Evolutionary conservation across 2,888 invertebrate species (phyloP).

Genomic region (Trachelus tabidus): DNA sequence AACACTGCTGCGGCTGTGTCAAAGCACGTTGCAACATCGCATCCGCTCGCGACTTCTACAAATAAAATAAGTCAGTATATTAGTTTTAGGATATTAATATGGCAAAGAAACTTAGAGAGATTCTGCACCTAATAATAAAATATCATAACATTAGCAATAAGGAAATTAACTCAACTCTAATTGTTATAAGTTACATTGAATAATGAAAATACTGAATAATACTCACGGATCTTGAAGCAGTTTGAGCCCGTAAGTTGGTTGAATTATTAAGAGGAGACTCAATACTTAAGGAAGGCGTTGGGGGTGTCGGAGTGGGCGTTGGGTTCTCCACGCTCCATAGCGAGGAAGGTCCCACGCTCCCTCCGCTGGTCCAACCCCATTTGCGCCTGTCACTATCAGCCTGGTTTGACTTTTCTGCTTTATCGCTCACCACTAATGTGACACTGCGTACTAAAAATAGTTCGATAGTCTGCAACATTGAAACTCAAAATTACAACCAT

Average conservation of each 20-base stretch:
- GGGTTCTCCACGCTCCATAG: conserved; percentile 61
- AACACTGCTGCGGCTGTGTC: conserved; percentile 66
- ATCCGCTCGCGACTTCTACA: conserved; percentile 77
- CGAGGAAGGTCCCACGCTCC: conserved; percentile 63
- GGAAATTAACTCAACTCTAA: background rate
- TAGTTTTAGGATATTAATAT: background rate
- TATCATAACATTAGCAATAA: background rate
- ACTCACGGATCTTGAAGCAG: conserved; percentile 63
- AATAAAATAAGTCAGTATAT: background rate
- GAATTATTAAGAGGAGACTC: conserved; percentile 63
- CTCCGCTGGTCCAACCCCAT: conserved; percentile 62
- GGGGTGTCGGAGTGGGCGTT: conserved; percentile 51
- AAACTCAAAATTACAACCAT: background rate
- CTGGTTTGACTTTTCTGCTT: conserved; percentile 50
- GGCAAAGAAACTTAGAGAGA: background rate
- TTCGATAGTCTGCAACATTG: conserved; percentile 70
- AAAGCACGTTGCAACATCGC: conserved; percentile 83
- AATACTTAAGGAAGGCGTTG: conserved; percentile 56
- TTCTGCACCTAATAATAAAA: conserved; percentile 1
- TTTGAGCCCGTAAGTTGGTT: conserved; percentile 58
- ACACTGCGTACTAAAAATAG: conserved; percentile 73
- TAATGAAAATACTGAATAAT: background rate
- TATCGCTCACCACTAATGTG: conserved; percentile 71
- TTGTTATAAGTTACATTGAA: background rate
- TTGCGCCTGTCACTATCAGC: conserved; percentile 49